Percentiles rank a stretch among this genome's conserved stretches.
Conservation (phyloP, 1,140 invertebrate species). For the Coelopa frigida region DNA sequence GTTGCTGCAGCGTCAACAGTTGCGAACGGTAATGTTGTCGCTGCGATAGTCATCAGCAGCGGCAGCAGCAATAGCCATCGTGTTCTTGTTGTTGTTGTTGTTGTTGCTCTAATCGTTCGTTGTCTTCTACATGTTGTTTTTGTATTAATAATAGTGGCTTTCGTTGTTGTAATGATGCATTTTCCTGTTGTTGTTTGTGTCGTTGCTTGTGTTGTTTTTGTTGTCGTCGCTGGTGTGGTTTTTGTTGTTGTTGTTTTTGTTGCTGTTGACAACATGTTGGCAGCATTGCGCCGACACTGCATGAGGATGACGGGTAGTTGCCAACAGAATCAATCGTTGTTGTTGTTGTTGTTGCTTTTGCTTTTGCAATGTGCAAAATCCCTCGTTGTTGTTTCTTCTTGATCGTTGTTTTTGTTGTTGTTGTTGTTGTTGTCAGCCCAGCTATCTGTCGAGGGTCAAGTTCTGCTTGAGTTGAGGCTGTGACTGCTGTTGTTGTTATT, state of each 20-base stretch:
- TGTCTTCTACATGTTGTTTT: too few relatives aligned
- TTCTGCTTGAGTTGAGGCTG: too few relatives aligned
- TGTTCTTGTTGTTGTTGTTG: conserved; percentile 1
- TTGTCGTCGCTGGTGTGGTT: too few relatives aligned
- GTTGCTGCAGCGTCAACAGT: background rate
- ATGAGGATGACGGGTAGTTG: background rate
- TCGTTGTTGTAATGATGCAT: background rate
- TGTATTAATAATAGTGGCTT: too few relatives aligned
- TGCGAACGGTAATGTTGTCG: background rate
- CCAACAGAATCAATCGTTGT: background rate
- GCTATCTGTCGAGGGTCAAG: background rate
- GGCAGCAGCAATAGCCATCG: background rate
- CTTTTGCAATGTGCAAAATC: too few relatives aligned
- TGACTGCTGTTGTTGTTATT: background rate
- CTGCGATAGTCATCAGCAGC: background rate
- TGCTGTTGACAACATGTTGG: conserved; percentile 5
- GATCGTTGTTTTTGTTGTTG: background rate
- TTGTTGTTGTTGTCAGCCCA: background rate
- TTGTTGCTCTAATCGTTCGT: too few relatives aligned
- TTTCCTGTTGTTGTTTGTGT: background rate
- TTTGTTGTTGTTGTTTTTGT: conserved; percentile 1
- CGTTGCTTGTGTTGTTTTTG: background rate
- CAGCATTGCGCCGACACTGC: conserved; percentile 2
- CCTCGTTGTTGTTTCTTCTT: background rate
- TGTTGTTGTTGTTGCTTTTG: background rate